Evolutionary conservation across 2,797 vertebrate species (phyloP), one percentile per base, ranked within the genome.

Genomic region (Scomberomorus guttatus): DNA sequence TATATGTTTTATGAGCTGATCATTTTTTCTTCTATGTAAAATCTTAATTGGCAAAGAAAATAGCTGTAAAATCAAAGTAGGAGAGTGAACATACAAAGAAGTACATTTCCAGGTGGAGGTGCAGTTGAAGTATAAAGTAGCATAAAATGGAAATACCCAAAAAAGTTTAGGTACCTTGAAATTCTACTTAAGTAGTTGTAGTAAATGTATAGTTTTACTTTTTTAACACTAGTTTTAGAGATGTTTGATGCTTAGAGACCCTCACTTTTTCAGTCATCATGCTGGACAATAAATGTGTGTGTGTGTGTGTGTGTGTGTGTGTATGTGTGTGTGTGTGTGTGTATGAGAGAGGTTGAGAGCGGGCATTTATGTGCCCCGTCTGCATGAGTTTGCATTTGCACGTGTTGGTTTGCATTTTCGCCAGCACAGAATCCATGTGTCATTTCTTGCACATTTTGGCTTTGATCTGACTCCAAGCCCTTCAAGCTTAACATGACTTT

Each of bases 391-490:
- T 86, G 76, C 51, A 32, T 81, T 65, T 77, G 44, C 67, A 75
- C 48, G 17, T 72, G 57, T 56, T 72, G 62, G 37, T 83, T 79
- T 72, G 75, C 67, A 68, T 77, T 72, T 65, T 75, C 10, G 7
- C 61, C 83, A 71, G 42, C 82, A 76, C 52, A 70, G 73, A 75
- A 85, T 76, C 78, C 67, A 48, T 84, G 73, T 90, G 82, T 85
- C 81, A 80, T 84, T 87, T 88, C 59, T 74, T 81, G 75, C 83
- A 78, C 61, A 74, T 90, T 90, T 85, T 82, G 71, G 72, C 77
- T 88, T 93, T 92, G 86, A 91, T 90, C 89, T 89, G 57, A 87
- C 70, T 85, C 79, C 77, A 71, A 88, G 65, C 87, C 85, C 86
- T 83, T 87, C 67, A 74, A 91, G 89, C 88, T 87, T 85, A 86